Conservation (phyloP, 2,888 invertebrate genomes). For the Euphydryas editha region DNA sequence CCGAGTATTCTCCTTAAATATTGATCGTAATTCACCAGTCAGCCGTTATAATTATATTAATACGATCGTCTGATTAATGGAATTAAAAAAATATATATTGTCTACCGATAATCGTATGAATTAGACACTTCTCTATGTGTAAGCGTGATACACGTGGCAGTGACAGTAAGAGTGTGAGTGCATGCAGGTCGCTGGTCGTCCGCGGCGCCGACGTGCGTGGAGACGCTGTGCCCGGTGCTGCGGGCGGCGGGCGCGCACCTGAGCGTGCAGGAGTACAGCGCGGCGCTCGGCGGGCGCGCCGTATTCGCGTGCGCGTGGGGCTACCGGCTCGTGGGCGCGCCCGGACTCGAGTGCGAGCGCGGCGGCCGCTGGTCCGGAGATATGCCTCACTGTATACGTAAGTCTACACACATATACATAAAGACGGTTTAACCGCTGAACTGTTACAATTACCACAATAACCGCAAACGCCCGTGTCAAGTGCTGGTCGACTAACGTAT, state of each 20-base stretch:
- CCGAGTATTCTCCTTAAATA: too few relatives aligned
- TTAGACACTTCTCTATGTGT: too few relatives aligned
- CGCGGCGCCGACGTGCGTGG: slow-evolving; percentile 88
- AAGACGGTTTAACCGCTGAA: too few relatives aligned
- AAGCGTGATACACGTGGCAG: too few relatives aligned
- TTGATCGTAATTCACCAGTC: too few relatives aligned
- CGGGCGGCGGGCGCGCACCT: slow-evolving; percentile 88
- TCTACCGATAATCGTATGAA: too few relatives aligned
- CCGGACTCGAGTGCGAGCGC: slow-evolving; percentile 90
- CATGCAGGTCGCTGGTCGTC: slow-evolving; percentile 89
- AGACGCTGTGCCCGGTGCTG: slow-evolving; percentile 90
- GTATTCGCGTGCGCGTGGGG: slow-evolving; percentile 94
- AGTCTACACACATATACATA: slow-evolving; percentile 52
- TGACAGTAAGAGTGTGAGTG: background rate
- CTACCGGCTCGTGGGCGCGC: slow-evolving; percentile 89
- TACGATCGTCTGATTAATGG: too few relatives aligned
- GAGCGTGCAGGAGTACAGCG: slow-evolving; percentile 90
- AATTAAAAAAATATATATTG: too few relatives aligned
- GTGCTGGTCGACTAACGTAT: too few relatives aligned
- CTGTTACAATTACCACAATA: too few relatives aligned
- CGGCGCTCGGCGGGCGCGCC: slow-evolving; percentile 91
- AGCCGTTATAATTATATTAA: too few relatives aligned
- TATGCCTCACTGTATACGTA: slow-evolving; percentile 90
- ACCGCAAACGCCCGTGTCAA: too few relatives aligned
- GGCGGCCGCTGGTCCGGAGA: slow-evolving; percentile 91